Conservation (phyloP, 1,140 invertebrate genomes). For the Pseudomyrmex cubaensis region DNA sequence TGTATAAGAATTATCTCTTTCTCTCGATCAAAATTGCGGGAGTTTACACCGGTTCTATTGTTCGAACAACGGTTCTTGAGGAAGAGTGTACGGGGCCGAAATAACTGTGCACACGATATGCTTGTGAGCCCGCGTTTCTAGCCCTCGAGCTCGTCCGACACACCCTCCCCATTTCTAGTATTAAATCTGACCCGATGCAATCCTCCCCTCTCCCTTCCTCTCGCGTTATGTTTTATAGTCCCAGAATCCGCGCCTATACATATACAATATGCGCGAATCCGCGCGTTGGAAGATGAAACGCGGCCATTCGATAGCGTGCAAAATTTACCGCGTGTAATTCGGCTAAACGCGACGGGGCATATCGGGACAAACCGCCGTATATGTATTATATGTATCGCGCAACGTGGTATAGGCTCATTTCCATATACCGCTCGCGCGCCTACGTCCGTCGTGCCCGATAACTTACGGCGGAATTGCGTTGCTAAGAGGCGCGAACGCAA, state of each 20-base stretch:
- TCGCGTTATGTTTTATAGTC: conserved; percentile 73
- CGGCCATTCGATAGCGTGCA: conserved; percentile 72
- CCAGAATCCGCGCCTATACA: conserved; percentile 27
- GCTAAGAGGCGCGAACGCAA: conserved; percentile 38
- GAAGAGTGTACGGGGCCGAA: conserved; percentile 71
- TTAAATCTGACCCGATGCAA: conserved; percentile 80
- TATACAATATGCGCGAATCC: conserved; percentile 23
- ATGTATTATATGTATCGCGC: conserved; percentile 37
- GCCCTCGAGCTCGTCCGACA: conserved; percentile 69
- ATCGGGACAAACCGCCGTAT: conserved; percentile 10
- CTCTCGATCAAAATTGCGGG: neutral
- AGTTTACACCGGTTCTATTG: neutral
- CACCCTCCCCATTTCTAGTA: conserved; percentile 80
- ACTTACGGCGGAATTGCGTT: conserved; percentile 35
- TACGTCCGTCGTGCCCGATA: conserved; percentile 43
- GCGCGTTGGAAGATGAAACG: conserved; percentile 68
- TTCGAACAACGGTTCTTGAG: conserved; percentile 45
- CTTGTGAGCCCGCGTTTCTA: conserved; percentile 63
- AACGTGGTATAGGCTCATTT: conserved; percentile 48
- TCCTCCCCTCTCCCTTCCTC: conserved; percentile 5
- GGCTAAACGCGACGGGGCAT: conserved; percentile 65
- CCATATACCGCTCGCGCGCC: conserved; percentile 21
- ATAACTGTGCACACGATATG: conserved; percentile 73
- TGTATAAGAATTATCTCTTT: neutral
- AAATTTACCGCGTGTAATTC: conserved; percentile 73